Evolutionary conservation across 2,113 vertebrate genomes (phyloP).

Genomic region (Petaurus breviceps): DNA sequence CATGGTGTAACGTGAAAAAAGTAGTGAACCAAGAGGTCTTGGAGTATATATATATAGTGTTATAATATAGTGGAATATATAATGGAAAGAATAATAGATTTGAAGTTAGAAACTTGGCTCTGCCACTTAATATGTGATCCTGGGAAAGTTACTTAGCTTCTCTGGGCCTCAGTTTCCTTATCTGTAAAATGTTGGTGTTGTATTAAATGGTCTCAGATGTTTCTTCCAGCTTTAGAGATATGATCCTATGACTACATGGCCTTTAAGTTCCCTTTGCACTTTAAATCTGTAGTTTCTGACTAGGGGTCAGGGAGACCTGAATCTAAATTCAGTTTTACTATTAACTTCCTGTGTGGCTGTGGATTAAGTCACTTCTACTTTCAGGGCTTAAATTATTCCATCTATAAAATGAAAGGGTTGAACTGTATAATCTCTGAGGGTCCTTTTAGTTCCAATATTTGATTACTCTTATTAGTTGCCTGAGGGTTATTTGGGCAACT

Average conservation of each 20-base stretch:
- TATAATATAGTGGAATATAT: no score
- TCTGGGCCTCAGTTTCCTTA: not conserved
- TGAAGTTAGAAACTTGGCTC: no score
- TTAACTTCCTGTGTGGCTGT: accelerated
- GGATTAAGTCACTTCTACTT: not conserved
- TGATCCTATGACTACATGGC: not conserved
- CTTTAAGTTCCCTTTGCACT: not conserved
- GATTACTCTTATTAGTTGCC: not conserved
- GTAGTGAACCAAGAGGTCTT: no score
- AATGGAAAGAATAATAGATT: no score
- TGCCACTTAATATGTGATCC: no score
- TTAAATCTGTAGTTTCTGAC: not conserved
- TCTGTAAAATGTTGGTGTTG: not conserved
- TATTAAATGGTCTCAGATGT: not conserved
- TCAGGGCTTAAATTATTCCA: not conserved
- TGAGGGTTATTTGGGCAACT: not conserved
- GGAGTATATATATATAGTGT: no score
- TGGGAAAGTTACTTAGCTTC: no score
- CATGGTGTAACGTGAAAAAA: not conserved
- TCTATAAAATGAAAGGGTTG: not conserved
- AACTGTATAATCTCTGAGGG: not conserved
- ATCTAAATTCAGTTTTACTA: accelerated
- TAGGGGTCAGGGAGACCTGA: no score
- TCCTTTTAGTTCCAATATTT: not conserved
- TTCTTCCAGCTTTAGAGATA: no score